Base-by-base conservation (phyloP, 2,888 invertebrate species). In the Galerucella calmariensis region DNA sequence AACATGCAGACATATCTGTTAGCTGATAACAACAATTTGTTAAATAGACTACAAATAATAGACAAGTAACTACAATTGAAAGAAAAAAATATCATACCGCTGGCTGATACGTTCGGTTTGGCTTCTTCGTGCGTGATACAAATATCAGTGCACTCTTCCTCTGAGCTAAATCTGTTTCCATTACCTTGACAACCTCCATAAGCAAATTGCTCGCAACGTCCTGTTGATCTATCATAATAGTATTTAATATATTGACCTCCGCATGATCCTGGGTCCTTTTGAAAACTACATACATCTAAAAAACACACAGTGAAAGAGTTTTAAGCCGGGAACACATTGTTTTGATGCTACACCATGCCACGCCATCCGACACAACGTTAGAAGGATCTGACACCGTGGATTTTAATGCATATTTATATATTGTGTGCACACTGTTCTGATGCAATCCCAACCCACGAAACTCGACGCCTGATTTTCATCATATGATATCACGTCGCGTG, bases 171-270 rank as follows among this genome's bases (percentile, higher is more conserved):
- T 70, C 95, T 89, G 87, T 97, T 97, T 68, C 94, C 93, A 81
- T 95, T 95, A 48, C 97, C 97, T 53, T 89, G 90, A 85, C 97
- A 97, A 74, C 97, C 97, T 53, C 95, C 93, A 84, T 94, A 97
- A 1, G 88, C 87, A 87, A 95, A 97, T 77, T 90, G 88, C 69
- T 89, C 88, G 85, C 97, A 97, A 53, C 88, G 86, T 14, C 91
- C 91, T 0, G 88, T 86, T 1, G 82, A 81, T 14, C 86, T 84
- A 83, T 95, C 92, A 87, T 91, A 97, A 88, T 92, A 95, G 87
- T 90, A 93, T 86, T 94, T 94, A 10, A 87, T 87, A 81, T 92
- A 90, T 75, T 89, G 88, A 0, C 90, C 92, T 35, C 89, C 88
- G 84, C 97, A 97, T 4, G 92, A 91, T 24, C 97, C 97, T 46